phyloP scores from a whole-genome alignment of 2,797 vertebrate genomes.

The Ctenosaura bakeri region DNA sequence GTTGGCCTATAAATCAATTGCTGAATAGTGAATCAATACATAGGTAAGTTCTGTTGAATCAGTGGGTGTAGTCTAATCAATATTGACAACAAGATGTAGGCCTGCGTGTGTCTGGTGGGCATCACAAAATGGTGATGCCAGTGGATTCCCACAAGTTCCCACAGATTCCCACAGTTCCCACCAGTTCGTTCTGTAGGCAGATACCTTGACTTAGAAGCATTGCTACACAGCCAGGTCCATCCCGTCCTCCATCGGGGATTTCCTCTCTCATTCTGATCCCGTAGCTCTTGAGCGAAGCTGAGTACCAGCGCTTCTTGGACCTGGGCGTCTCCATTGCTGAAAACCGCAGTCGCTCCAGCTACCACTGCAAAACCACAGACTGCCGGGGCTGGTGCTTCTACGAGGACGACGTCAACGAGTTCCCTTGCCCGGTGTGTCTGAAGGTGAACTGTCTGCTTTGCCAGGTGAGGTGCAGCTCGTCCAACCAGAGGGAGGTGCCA shows the following conservation, averaged over 20 bases:
- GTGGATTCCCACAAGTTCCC: too few species aligned
- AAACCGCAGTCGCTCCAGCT: constrained; percentile 87
- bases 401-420: constrained; percentile 90
- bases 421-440: constrained; percentile 84
- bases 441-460: constrained; percentile 89
- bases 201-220: background rate
- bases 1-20: too few species aligned
- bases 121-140: too few species aligned
- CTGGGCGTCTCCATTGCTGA: constrained; percentile 88
- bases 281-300: constrained; percentile 85
- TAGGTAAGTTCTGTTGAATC: too few species aligned
- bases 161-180: background rate
- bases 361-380: constrained; percentile 91
- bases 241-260: too few species aligned
- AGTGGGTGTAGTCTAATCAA: too few species aligned
- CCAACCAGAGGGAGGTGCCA: too few species aligned
- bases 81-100: too few species aligned
- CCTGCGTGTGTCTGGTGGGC: too few species aligned
- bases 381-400: constrained; percentile 93
- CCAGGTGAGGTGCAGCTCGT: constrained; percentile 78
- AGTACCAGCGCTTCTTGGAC: constrained; percentile 87
- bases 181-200: background rate
- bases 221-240: too few species aligned
- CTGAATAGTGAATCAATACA: too few species aligned
- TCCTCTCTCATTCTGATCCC: background rate